Conservation (phyloP, 2,888 invertebrate genomes). For the Plagiodera versicolora region DNA sequence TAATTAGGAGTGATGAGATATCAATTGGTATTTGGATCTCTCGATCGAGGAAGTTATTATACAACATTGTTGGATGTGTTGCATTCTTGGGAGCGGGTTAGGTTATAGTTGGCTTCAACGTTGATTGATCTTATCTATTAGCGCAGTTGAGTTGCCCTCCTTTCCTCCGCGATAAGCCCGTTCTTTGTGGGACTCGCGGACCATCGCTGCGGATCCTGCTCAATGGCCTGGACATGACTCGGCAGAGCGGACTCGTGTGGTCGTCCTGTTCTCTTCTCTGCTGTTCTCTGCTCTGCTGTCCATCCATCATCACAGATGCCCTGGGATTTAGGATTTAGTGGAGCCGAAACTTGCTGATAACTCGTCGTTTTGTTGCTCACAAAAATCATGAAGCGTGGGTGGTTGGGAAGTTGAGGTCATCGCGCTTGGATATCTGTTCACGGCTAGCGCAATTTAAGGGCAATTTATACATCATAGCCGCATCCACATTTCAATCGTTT, state of each 20-base stretch:
- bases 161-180: slow-evolving; percentile 28
- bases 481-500: too few relatives aligned
- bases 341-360: slow-evolving; percentile 42
- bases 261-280: slow-evolving; percentile 10
- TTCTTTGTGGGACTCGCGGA: slow-evolving; percentile 19
- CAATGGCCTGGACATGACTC: slow-evolving; percentile 52
- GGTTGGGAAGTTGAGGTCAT: too few relatives aligned
- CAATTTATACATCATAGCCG: too few relatives aligned
- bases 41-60: too few relatives aligned
- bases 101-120: too few relatives aligned
- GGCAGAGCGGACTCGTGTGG: slow-evolving; percentile 41
- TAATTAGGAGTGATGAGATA: too few relatives aligned
- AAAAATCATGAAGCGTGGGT: slow-evolving; percentile 8
- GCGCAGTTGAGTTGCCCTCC: slow-evolving; percentile 4
- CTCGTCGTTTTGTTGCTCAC: slow-evolving; percentile 15
- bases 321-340: slow-evolving; percentile 39
- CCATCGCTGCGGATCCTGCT: slow-evolving; percentile 33
- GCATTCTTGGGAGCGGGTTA: too few relatives aligned
- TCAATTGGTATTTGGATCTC: too few relatives aligned
- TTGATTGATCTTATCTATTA: neutral
- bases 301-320: slow-evolving; percentile 42
- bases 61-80: too few relatives aligned
- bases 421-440: too few relatives aligned
- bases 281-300: slow-evolving; percentile 25
- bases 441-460: too few relatives aligned